Base-by-base conservation (phyloP, 2,888 invertebrate species). In the Netelia virgata region DNA sequence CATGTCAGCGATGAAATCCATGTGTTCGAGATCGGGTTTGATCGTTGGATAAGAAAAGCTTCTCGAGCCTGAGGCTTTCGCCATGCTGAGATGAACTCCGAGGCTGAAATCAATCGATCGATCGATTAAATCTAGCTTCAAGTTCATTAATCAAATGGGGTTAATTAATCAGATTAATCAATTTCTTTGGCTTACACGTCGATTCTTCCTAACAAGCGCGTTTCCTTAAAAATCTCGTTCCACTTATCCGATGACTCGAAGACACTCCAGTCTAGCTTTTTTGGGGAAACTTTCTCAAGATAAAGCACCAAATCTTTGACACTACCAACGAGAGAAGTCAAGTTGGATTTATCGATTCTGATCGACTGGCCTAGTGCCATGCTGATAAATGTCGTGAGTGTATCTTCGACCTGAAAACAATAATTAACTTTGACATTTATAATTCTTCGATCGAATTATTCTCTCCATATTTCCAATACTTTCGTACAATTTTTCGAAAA, bases 1-100 rank as follows among this genome's bases (percentile, higher is more conserved):
- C 14, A 84, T 80, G 50, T 87, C 87, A 1, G 90, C 91, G 8
- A 92, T 78, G 11, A 87, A 57, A 70, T 92, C 90, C 89, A 93
- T 90, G 43, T 86, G 88, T 77, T 89, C 88, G 28, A 93, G 84
- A 78, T 90, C 89, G 3, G 91, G 90, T 69, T 89, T 87, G 55
- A 93, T 89, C 1, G 88, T 86, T 3, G 86, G 9, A n/a, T 88
- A 90, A 8, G 92, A 89, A 8, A 91, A 64, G 81, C 91, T 92
- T 1, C 76, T 82, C 0, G 80, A 84, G 1, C 92, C 92, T 6
- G 88, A 43, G 18, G 77, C 74, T 66, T 91, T 91, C 1, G 90
- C 91, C 14, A 91, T 86, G 43, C 90, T 91, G 78, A 92, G 84
- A 64, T 92, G 91, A 64, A 92, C 88, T 3, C 87, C 91, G 16